Evolutionary conservation across 2,888 invertebrate genomes (phyloP), one percentile per base, ranked within the genome.

Genomic region (Watsonalla binaria): DNA sequence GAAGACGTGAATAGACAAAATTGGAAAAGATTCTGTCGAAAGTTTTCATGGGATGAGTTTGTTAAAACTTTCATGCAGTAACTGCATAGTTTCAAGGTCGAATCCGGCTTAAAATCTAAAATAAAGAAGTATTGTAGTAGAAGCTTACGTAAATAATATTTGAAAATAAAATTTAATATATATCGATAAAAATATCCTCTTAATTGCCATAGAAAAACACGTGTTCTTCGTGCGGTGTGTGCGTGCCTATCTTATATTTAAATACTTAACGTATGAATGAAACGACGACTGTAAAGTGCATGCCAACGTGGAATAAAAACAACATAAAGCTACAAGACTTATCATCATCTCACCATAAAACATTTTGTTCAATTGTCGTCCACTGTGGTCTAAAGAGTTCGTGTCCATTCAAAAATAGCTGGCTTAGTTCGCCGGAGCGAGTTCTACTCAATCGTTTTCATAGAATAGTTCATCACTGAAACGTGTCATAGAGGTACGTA

Each of bases 341-440:
- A 82, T 78, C 76, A 76, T 75, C 74, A 80, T 87, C 90, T 90
- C 90, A 90, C 90, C 90, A 85, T 90, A 90, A 82, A 90, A 84
- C 90, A 90, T 90, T 79, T 86, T 84, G 82, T 81, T 82, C 80
- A 78, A 80, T 68, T 78, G 84, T 74, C 74, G 74, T 69, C 79
- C 74, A 64, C 70, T 76, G 71, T 76, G 74, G 72, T 74, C 73
- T 72, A 83, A 74, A 68, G 77, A 68, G 70, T 76, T 75, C 70
- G 76, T 72, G 86, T 88, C 88, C 88, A 88, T 88, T 85, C 82
- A 84, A 74, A 67, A 72, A 68, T 71, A 72, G 68, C 68, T 69
- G 66, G 68, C 73, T 68, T 61, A 62, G 54, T 57, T 42, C 58
- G 62, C 47, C 54, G 63, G 61, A 61, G 24, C 61, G 54, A 63